Base-by-base conservation (phyloP, 2,888 invertebrate species). In the Trilocha varians region DNA sequence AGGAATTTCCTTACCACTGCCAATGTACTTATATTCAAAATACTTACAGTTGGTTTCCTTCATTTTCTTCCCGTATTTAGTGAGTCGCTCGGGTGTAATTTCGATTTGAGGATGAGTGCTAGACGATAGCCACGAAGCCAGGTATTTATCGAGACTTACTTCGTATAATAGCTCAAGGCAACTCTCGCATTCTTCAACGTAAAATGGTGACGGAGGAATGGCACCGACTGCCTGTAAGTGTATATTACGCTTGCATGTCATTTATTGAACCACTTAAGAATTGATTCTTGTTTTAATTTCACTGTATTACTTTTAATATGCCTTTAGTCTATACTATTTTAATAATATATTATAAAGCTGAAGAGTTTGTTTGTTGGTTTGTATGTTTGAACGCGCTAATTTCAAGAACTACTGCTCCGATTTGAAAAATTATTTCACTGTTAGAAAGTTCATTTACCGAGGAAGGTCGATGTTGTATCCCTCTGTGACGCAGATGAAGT, bases 131-230 rank as follows among this genome's bases (percentile, higher is more conserved):
- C 92, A 91, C 8, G 90, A 87, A 34, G 89, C 88, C 8, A 93
- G 88, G 39, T 94, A 79, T 50, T 90, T 90, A 46, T 93, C 88
- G 14, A 95, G 86, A 3, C 94, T 94, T 11, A 94, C 89, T 50
- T 92, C 92, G 55, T 91, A 90, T 0, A 95, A 80, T 50, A 94
- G 89, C 39, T 92, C 90, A 3, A 97, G 70, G 2, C 96, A 96
- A 48, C 94, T 94, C 69, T 94, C 93, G 39, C 93, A 96, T 73
- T 97, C 96, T 76, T 96, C 95, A 0, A 97, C 93, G 59, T 95
- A 95, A 73, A 95, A 93, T 1, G 92, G 90, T 45, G 94, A 92
- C 0, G 95, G 94, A 0, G 91, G 90, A 32, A 88, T 87, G 36
- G 87, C 78, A 13, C 89, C 89, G 34, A 88, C 80, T 41, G 89